A percentile compares a stretch with the other conserved stretches of the same genome.
These are phyloP conservation scores for Drosophila mettleri DNA, from an alignment of 2,888 invertebrate species.

Conservation along the genomic window DNA sequence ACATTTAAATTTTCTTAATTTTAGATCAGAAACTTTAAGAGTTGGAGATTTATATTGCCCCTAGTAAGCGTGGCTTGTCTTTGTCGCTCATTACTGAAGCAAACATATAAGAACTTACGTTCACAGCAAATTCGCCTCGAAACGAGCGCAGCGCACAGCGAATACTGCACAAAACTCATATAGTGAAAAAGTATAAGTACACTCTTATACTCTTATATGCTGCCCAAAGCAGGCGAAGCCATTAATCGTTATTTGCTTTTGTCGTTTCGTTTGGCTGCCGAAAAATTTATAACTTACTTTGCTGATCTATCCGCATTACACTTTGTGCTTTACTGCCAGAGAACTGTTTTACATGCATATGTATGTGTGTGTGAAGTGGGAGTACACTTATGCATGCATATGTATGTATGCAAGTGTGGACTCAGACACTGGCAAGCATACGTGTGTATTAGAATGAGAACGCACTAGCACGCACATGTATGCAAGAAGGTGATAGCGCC, in stretches of 20 bases:
- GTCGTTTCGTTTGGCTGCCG: neutral
- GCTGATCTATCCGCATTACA: neutral
- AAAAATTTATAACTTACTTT: neutral
- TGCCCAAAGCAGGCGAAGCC: neutral
- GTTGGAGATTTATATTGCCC: neutral
- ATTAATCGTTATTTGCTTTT: conserved; percentile 3
- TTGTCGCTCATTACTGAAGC: neutral
- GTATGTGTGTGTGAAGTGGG: neutral
- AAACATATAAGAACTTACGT: neutral
- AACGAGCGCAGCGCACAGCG: neutral
- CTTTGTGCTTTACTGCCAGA: neutral
- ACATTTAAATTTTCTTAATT: neutral
- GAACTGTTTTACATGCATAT: neutral
- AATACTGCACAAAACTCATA: neutral
- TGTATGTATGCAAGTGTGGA: neutral
- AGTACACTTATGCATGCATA: neutral
- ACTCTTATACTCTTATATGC: neutral
- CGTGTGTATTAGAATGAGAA: neutral
- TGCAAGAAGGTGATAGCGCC: neutral
- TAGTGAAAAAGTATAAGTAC: neutral
- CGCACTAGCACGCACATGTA: neutral
- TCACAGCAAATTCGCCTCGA: neutral
- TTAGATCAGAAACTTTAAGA: neutral
- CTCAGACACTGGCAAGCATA: neutral
- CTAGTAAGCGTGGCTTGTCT: neutral